These are phyloP conservation scores for Anomalospiza imberbis DNA, from an alignment of 2,797 vertebrate genomes.

Conservation along the genomic window DNA sequence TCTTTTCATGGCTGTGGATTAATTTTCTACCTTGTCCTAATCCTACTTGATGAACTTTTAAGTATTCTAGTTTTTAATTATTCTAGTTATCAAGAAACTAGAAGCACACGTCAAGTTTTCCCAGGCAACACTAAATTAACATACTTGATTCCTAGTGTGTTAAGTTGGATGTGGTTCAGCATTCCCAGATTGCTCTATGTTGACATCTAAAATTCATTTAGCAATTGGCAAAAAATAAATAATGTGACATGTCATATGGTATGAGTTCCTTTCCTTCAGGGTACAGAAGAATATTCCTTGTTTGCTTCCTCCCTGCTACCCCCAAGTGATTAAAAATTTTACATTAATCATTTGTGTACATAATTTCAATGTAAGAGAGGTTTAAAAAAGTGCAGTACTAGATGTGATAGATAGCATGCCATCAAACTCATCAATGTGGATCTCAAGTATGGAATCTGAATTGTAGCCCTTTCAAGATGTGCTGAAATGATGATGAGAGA, in stretches of 20 bases:
- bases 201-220: neutral
- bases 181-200: neutral
- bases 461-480: neutral
- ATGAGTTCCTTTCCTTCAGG: neutral
- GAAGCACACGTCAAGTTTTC: neutral
- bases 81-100: neutral
- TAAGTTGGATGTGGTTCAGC: neutral
- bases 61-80: neutral
- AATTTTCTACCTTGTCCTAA: neutral
- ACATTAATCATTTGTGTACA: fast-evolving
- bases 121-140: neutral
- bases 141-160: neutral
- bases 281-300: neutral
- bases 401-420: neutral
- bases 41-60: neutral
- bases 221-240: neutral
- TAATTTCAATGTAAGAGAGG: neutral
- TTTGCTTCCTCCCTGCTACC: neutral
- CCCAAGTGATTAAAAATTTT: neutral
- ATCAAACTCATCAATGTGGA: neutral
- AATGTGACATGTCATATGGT: neutral
- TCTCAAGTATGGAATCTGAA: neutral
- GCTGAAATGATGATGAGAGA: neutral
- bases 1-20: neutral
- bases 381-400: neutral